These are phyloP conservation scores for Limnephilus lunatus DNA, from an alignment of 2,888 invertebrate genomes.

Conservation along the genomic window DNA sequence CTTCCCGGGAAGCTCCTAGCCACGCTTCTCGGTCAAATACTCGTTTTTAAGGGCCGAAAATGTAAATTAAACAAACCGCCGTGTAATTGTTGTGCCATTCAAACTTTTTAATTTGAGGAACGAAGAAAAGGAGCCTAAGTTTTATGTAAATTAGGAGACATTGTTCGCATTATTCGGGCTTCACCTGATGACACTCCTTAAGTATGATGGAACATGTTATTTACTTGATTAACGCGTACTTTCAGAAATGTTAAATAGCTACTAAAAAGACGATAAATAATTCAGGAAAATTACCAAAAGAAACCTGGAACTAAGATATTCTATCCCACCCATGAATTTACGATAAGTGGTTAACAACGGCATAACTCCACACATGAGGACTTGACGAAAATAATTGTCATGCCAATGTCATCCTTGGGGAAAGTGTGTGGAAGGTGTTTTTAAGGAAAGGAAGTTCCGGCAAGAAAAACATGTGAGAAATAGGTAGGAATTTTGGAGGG, in stretches of 20 bases:
- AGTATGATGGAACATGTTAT: conserved; percentile 2
- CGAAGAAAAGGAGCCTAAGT: background rate
- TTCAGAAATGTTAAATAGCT: background rate
- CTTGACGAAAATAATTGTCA: too few relatives aligned
- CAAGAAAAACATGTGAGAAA: too few relatives aligned
- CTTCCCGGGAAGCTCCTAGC: background rate
- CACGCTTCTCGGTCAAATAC: background rate
- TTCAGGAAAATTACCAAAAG: too few relatives aligned
- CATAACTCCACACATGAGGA: too few relatives aligned
- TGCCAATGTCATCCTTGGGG: too few relatives aligned
- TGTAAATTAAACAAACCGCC: conserved; percentile 34
- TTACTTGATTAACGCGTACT: background rate
- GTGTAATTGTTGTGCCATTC: conserved; percentile 37
- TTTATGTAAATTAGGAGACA: conserved; percentile 12
- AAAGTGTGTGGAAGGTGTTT: too few relatives aligned
- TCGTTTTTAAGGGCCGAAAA: conserved; percentile 24
- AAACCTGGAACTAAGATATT: too few relatives aligned
- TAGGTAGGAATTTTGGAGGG: too few relatives aligned
- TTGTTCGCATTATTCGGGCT: background rate
- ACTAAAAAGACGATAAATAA: too few relatives aligned
- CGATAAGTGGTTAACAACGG: too few relatives aligned
- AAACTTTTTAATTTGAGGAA: conserved; percentile 42
- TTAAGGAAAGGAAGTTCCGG: too few relatives aligned
- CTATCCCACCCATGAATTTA: too few relatives aligned
- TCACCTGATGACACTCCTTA: conserved; percentile 8